Evolutionary conservation across 2,888 invertebrate species (phyloP), one percentile per base, ranked within the genome.

Genomic region (Taphrorychus bicolor): DNA sequence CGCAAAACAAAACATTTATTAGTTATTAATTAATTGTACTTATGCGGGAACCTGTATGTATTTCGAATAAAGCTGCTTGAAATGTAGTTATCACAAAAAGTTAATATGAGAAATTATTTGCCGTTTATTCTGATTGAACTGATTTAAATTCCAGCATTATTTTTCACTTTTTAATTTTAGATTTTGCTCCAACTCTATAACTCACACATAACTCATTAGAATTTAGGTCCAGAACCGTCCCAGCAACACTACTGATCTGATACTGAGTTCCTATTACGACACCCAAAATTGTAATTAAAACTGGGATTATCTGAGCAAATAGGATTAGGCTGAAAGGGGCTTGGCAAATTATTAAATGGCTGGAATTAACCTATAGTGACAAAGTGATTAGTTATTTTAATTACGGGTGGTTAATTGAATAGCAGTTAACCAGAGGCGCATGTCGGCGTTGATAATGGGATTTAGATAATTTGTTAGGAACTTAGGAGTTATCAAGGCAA

Each of bases 341-440:
- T 48, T n/a, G 32, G 17, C 18, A 48, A 48, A 48, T 48, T 48
- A 48, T 48, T 48, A 32, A 48, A 48, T 48, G 48, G 48, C 17
- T 17, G 48, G 18, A 48, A 48, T 48, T 48, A 17, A 18, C 48
- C 48, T 48, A 48, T 14, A 9, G 48, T 48, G 48, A 48, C 48
- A 48, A 48, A 48, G 48, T 48, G 48, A 48, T 48, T 48, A 48
- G 48, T 48, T 48, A 18, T 48, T 48, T 48, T 48, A 48, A 48
- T 48, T 48, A 48, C 48, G 7, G 18, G 32, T 17, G 48, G 48
- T 14, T 48, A 48, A 48, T 48, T 16, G 32, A 32, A 32, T 11
- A 32, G 32, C 11, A 32, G 32, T 32, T 32, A 32, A 32, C 32
- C 32, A 32, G 32, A 3, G 11, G 32, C 32, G 32, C 32, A 32